Evolutionary conservation across 2,797 vertebrate species (phyloP).

Genomic region (Coracias cyanogaster): DNA sequence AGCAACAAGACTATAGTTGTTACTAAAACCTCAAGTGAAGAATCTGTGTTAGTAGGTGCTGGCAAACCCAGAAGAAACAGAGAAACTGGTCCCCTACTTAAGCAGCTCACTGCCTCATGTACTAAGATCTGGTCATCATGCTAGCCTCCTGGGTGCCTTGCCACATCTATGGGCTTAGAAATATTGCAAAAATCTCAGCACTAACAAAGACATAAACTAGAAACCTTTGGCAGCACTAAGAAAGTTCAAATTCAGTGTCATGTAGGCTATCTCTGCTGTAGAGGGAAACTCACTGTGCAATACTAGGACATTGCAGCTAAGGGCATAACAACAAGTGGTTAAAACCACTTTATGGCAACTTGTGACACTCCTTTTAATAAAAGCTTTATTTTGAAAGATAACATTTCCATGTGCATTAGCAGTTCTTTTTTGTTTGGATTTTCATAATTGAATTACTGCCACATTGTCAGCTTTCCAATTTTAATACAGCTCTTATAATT

Average conservation of each 20-base stretch:
- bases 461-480: not conserved
- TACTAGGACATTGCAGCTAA: not conserved
- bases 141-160: not conserved
- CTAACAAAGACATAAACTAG: not conserved
- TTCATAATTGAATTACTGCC: constrained; percentile 8
- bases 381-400: not conserved
- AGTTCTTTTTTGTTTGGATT: not conserved
- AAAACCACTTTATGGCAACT: not conserved
- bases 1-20: not conserved
- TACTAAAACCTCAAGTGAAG: not conserved
- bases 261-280: not conserved
- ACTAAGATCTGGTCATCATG: not conserved
- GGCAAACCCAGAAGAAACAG: not conserved
- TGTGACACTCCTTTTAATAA: not conserved
- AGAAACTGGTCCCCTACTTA: not conserved
- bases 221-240: not conserved
- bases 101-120: accelerated
- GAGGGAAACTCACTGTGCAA: not conserved
- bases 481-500: not conserved
- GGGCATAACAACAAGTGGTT: not conserved
- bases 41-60: accelerated
- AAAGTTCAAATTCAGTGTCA: not conserved
- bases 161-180: not conserved
- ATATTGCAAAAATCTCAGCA: not conserved
- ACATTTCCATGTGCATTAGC: not conserved